phyloP scores from a whole-genome alignment of 1,140 invertebrate genomes.

The Brachionus calyciflorus region DNA sequence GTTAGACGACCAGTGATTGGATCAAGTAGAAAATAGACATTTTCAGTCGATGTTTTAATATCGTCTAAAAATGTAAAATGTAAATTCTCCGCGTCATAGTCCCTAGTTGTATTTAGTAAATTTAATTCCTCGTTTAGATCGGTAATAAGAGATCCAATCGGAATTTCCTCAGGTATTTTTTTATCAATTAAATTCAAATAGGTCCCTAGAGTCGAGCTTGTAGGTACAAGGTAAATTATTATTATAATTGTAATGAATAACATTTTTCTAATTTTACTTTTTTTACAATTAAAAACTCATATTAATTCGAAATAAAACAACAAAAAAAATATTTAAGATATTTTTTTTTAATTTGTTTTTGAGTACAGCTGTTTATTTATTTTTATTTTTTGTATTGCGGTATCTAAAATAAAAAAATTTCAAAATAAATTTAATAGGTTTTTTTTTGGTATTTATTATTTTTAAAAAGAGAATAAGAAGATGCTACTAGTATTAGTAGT shows the following conservation, averaged over 20 bases:
- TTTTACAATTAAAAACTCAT: too few relatives aligned
- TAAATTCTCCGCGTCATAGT: not conserved
- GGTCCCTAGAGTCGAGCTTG: not conserved
- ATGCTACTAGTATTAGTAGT: not conserved
- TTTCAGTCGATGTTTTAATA: slow-evolving; percentile 29
- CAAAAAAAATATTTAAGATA: not conserved
- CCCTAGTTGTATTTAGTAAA: not conserved
- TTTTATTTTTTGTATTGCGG: too few relatives aligned
- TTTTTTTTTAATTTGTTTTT: not conserved
- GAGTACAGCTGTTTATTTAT: too few relatives aligned
- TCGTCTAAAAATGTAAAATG: slow-evolving; percentile 37
- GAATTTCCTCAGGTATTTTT: slow-evolving; percentile 17
- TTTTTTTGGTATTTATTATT: not conserved
- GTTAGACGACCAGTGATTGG: slow-evolving; percentile 28
- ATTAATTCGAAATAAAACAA: not conserved
- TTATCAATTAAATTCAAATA: not conserved
- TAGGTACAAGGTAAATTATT: not conserved
- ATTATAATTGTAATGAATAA: not conserved
- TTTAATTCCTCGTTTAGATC: not conserved
- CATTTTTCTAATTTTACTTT: too few relatives aligned
- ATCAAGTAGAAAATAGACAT: slow-evolving; percentile 26
- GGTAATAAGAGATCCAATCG: slow-evolving; percentile 6
- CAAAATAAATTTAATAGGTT: slow-evolving; percentile 3
- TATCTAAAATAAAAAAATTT: too few relatives aligned
- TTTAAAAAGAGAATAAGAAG: too few relatives aligned